Conservation (phyloP, 2,113 vertebrate genomes). For the Hippocampus abdominalis region DNA sequence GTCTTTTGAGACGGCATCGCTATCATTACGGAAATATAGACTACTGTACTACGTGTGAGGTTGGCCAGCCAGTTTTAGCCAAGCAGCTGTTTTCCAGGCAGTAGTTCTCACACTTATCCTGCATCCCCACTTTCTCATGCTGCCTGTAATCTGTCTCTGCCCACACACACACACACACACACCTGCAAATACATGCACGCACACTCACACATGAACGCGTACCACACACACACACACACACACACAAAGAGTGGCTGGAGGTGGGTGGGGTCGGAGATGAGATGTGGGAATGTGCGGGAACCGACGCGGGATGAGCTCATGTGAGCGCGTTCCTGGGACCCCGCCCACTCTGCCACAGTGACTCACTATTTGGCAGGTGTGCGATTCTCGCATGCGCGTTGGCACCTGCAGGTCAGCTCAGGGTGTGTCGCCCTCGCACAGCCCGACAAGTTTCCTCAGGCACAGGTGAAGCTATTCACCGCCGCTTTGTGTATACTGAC, state of each 20-base stretch:
- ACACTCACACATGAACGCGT: too few species aligned
- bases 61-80: neutral
- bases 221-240: too few species aligned
- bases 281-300: constrained; percentile 1
- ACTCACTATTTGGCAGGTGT: neutral
- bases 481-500: neutral
- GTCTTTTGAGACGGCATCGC: too few species aligned
- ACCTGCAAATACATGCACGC: too few species aligned
- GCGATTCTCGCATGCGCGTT: neutral
- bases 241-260: neutral
- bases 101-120: neutral
- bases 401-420: neutral
- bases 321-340: neutral
- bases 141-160: neutral
- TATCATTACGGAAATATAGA: neutral
- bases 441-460: constrained; percentile 2
- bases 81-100: neutral
- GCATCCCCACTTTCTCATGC: neutral
- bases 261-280: neutral
- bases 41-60: neutral
- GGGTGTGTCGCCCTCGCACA: neutral
- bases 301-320: neutral
- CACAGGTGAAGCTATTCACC: neutral
- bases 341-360: neutral
- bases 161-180: neutral